Conservation (phyloP, 1,140 invertebrate genomes). For the Temnothorax longispinosus region DNA sequence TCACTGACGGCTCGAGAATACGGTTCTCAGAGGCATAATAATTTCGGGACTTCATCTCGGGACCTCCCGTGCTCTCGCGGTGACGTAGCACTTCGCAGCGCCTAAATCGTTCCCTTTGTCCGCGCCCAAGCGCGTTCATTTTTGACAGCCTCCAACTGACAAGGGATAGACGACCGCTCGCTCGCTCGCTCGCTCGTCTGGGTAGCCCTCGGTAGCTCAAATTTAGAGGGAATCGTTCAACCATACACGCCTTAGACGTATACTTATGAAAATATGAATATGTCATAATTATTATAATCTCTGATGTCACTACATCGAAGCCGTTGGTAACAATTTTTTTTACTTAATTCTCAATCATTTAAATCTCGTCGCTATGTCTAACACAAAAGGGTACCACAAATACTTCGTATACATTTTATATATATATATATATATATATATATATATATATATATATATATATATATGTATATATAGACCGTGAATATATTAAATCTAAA, state of each 20-base stretch:
- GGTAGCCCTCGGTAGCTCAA: constrained; percentile 77
- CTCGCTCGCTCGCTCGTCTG: constrained; percentile 64
- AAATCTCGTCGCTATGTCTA: background rate
- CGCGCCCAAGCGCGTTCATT: constrained; percentile 69
- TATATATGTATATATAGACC: background rate
- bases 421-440: background rate
- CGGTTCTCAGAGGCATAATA: constrained; percentile 71
- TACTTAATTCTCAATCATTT: background rate
- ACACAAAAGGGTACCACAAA: background rate
- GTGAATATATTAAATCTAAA: background rate
- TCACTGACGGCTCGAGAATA: constrained; percentile 60
- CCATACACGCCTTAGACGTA: background rate
- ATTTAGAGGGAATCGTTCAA: constrained; percentile 62
- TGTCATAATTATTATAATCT: constrained; percentile 31
- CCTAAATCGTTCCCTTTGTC: constrained; percentile 79
- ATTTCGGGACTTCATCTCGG: constrained; percentile 72
- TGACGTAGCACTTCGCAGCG: constrained; percentile 79
- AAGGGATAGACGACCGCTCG: constrained; percentile 68
- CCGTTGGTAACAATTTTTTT: background rate
- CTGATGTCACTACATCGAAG: background rate
- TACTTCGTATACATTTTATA: background rate
- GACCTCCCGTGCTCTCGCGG: constrained; percentile 80
- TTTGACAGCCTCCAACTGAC: constrained; percentile 76
- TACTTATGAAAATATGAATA: constrained; percentile 18
- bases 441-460: too few relatives aligned